phyloP scores from a whole-genome alignment of 2,113 vertebrate genomes.

The Sylvilagus bachmani region DNA sequence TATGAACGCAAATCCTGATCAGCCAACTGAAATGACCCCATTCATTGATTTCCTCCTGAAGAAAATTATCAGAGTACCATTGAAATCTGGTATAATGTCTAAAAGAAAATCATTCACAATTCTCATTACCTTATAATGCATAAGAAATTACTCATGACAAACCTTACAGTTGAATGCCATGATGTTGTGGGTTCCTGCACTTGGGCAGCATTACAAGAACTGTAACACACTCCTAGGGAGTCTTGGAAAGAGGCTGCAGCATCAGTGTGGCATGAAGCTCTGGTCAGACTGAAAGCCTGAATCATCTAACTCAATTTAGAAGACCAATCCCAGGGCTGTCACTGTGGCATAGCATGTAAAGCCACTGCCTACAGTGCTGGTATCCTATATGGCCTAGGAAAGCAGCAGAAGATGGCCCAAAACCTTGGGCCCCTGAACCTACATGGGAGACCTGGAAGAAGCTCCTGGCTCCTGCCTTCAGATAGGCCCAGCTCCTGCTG shows the following conservation, averaged over 20 bases:
- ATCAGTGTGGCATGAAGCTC: not conserved
- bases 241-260: not conserved
- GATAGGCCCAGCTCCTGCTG: no score
- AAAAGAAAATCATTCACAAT: slow-evolving; percentile 15
- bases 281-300: not conserved
- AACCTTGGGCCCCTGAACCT: no score
- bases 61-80: not conserved
- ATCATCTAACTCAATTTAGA: slow-evolving; percentile 3
- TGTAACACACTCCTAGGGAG: not conserved
- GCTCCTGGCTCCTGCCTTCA: no score
- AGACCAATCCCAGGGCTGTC: not conserved
- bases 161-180: not conserved
- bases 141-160: not conserved
- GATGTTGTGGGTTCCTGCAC: not conserved
- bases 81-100: not conserved
- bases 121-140: slow-evolving; percentile 13
- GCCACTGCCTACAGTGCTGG: no score
- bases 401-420: no score
- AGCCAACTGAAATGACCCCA: not conserved
- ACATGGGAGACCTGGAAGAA: no score
- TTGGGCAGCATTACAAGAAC: not conserved
- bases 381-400: no score
- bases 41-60: not conserved
- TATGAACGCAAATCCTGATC: not conserved
- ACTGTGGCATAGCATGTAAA: no score